Evolutionary conservation across 2,113 vertebrate species (phyloP).

Genomic region (Geococcyx californianus): DNA sequence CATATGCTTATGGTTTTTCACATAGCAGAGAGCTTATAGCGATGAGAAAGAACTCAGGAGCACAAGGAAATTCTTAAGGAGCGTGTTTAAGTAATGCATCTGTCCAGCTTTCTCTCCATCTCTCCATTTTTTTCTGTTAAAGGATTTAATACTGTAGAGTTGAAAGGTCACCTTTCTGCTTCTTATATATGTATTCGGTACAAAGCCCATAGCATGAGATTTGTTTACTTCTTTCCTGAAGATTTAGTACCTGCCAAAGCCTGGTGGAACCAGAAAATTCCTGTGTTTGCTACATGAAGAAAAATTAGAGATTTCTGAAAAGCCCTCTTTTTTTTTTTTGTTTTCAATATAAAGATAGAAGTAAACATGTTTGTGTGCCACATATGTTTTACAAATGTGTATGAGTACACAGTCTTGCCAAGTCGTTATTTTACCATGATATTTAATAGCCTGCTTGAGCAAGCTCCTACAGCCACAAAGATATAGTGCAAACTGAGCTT

Average conservation of each 20-base stretch:
- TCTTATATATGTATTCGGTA: background rate
- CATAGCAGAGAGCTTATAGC: conserved; percentile 11
- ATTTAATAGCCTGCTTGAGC: background rate
- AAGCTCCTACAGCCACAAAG: background rate
- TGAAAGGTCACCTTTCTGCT: background rate
- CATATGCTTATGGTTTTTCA: background rate
- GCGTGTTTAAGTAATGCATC: background rate
- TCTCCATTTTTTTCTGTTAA: background rate
- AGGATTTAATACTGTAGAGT: background rate
- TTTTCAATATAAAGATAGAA: background rate
- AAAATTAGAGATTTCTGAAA: background rate
- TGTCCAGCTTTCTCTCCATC: background rate
- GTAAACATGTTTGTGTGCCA: background rate
- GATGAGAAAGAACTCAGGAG: background rate
- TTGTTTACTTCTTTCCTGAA: background rate
- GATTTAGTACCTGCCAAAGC: background rate
- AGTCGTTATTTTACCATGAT: background rate
- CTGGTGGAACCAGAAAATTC: background rate
- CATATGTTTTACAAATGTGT: background rate
- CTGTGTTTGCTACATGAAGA: background rate
- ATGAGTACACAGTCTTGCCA: background rate
- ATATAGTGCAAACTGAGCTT: background rate
- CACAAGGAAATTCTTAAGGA: background rate
- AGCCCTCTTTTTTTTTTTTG: background rate
- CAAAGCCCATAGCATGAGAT: background rate